phyloP scores from a whole-genome alignment of 2,113 vertebrate genomes.

The Thinocorus orbignyianus region DNA sequence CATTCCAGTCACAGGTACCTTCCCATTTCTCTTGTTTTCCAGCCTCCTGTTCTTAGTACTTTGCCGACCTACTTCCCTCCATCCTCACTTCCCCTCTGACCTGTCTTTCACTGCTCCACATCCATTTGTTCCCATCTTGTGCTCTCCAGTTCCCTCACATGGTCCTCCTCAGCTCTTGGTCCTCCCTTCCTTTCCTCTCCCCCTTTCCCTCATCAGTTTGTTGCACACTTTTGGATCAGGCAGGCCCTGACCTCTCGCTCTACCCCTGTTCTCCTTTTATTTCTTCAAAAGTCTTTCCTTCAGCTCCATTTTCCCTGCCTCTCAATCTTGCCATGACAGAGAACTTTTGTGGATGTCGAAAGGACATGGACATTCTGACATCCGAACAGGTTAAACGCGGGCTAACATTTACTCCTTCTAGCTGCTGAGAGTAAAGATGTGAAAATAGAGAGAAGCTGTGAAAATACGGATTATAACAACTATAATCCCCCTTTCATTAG shows the following conservation, averaged over 20 bases:
- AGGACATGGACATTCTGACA: not conserved
- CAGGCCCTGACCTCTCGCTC: not conserved
- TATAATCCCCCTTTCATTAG: not conserved
- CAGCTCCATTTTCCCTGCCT: not conserved
- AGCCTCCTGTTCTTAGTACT: not conserved
- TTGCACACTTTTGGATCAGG: not conserved
- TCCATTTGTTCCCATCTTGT: not conserved
- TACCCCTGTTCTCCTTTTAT: not conserved
- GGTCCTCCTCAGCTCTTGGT: not conserved
- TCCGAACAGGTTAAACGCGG: not conserved
- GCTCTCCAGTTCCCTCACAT: not conserved
- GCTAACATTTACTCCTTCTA: not conserved
- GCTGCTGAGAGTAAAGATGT: not conserved
- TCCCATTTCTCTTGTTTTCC: not conserved
- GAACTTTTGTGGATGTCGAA: not conserved
- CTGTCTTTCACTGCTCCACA: not conserved
- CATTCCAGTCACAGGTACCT: not conserved
- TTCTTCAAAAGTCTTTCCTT: not conserved
- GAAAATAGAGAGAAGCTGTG: not conserved
- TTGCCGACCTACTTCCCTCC: not conserved
- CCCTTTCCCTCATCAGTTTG: not conserved
- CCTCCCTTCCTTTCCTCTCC: not conserved
- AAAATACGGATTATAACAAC: not conserved
- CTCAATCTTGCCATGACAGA: not conserved
- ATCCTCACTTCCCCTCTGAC: not conserved